Evolutionary conservation across 2,888 invertebrate genomes (phyloP).

Genomic region (Acanthosepion lycidas): DNA sequence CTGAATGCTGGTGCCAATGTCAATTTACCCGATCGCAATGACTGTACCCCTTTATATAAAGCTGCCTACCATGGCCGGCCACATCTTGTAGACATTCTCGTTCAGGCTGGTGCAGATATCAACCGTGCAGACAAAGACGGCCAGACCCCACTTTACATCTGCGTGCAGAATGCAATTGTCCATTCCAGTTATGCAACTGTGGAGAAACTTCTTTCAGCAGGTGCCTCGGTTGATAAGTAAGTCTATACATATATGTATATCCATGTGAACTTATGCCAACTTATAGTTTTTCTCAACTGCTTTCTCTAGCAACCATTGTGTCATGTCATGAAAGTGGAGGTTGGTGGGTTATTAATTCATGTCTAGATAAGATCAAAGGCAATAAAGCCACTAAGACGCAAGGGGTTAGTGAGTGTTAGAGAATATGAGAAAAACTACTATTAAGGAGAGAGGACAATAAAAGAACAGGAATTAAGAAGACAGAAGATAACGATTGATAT

Average conservation of each 20-base stretch:
- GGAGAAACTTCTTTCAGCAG: constrained; percentile 69
- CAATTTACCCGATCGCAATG: constrained; percentile 73
- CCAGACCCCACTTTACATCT: constrained; percentile 75
- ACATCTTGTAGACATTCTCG: constrained; percentile 66
- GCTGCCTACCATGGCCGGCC: constrained; percentile 73
- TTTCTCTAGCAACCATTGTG: neutral
- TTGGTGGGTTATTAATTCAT: too few species aligned
- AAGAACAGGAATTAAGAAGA: too few species aligned
- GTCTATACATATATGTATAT: constrained; percentile 49
- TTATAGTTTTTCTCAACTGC: neutral
- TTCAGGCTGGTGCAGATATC: constrained; percentile 73
- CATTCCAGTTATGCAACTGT: constrained; percentile 73
- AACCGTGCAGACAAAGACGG: constrained; percentile 73
- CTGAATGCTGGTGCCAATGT: constrained; percentile 73
- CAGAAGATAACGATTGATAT: too few species aligned
- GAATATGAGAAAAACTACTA: too few species aligned
- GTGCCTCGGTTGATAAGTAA: constrained; percentile 72
- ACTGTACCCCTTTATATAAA: constrained; percentile 74
- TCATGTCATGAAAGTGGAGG: neutral
- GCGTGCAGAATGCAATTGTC: constrained; percentile 75
- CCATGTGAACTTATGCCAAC: neutral
- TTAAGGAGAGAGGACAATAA: too few species aligned
- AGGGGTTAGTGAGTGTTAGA: too few species aligned
- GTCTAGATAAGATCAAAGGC: too few species aligned
- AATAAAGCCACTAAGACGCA: too few species aligned